Conservation (phyloP, 2,888 invertebrate genomes). For the Chaetogeoica ovagalla region DNA sequence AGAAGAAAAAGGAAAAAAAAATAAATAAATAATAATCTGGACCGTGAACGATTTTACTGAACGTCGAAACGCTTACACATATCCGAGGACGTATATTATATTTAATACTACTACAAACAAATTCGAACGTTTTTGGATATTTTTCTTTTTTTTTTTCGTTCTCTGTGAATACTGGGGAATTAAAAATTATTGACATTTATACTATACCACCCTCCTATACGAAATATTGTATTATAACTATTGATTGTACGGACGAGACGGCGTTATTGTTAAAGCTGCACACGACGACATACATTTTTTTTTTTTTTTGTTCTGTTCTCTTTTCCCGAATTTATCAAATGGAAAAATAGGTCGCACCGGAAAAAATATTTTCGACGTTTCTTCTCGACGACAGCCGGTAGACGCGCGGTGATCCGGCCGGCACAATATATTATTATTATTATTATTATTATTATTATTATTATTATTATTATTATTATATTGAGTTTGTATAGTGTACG, state of each 20-base stretch:
- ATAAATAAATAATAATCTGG: too few relatives aligned
- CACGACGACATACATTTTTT: neutral
- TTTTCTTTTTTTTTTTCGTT: too few relatives aligned
- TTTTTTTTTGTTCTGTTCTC: neutral
- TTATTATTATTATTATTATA: too few relatives aligned
- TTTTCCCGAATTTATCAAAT: constrained; percentile 14
- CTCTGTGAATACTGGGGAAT: too few relatives aligned
- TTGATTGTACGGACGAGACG: neutral
- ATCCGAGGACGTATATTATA: too few relatives aligned
- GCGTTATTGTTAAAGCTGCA: neutral
- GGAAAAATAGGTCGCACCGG: constrained; percentile 30
- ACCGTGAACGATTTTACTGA: neutral
- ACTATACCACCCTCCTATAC: too few relatives aligned
- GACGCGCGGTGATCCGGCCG: constrained; percentile 46
- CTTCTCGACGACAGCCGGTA: constrained; percentile 49
- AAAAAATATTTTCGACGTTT: constrained; percentile 26
- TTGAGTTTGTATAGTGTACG: constrained; percentile 48
- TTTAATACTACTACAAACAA: neutral
- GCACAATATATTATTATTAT: too few relatives aligned
- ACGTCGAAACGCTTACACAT: neutral
- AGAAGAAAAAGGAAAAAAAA: too few relatives aligned
- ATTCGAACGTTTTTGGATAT: neutral
- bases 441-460: too few relatives aligned
- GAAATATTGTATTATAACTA: too few relatives aligned
- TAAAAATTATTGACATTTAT: neutral